Evolutionary conservation across 2,113 vertebrate species (phyloP), one percentile per base, ranked within the genome.

Genomic region (Calcarius ornatus): DNA sequence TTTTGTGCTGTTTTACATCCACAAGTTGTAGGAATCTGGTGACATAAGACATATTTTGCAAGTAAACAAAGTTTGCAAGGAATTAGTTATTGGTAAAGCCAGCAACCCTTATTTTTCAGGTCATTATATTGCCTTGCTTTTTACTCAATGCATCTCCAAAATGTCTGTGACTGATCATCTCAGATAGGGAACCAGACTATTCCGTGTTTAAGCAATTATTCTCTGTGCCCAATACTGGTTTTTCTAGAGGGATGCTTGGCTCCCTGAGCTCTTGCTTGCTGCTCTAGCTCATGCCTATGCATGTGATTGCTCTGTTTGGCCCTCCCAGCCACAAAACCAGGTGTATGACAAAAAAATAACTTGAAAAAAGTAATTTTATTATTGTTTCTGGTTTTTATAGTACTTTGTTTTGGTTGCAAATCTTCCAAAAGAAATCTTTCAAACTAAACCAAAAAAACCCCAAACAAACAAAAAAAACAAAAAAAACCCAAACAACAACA

Each of bases 401-500:
- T 75, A 35, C 11, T 77, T 65, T 42, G 33, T 64, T 92, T 88
- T 80, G 35, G 7, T 72, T 82, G 19, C 9, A 7, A 53, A 10
- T 59, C 30, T 78, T 90, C 33, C 24, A 75, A 45, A 89, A 81
- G 1, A 45, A 81, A 50, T 57, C 2, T 30, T 87, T 87, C 48
- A 19, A 68, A 68, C 56, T 42, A 31, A 76, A 64, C 9, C n/a
- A 22, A 1, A 13, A 0, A 1, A 8, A 5, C 20, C 27, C n/a
- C n/a, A n/a, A n/a, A n/a, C n/a, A n/a, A n/a, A n/a, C n/a, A n/a
- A n/a, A 59, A 10, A 38, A 38, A 38, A 38, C 38, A 38, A 22
- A 1, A 13, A 0, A 1, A 8, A 5, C 20, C 27, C 57, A 33
- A n/a, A 54, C n/a, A n/a, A n/a, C n/a, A n/a, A n/a, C n/a, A n/a